These are phyloP conservation scores for Furnarius figulus DNA, from an alignment of 2,113 vertebrate genomes.

Conservation along the genomic window DNA sequence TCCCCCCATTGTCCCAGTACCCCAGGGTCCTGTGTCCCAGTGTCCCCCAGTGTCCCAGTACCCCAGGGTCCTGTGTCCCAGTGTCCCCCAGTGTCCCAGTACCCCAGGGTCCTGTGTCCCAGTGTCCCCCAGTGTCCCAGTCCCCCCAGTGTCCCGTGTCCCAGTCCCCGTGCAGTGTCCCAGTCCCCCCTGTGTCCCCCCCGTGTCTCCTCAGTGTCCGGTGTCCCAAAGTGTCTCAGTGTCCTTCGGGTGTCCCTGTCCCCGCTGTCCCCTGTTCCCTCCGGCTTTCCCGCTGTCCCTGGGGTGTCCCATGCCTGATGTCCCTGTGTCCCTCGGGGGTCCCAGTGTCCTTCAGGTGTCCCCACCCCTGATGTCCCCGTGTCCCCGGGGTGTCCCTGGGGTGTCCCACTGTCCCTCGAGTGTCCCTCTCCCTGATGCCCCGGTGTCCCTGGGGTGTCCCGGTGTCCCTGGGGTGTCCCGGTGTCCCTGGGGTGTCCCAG, in stretches of 20 bases:
- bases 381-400: neutral
- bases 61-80: too few species aligned
- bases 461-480: too few species aligned
- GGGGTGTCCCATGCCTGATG: neutral
- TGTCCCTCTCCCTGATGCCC: neutral
- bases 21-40: too few species aligned
- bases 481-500: neutral
- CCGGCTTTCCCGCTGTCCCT: neutral
- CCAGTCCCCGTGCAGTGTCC: neutral
- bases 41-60: too few species aligned
- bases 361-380: neutral
- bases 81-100: too few species aligned
- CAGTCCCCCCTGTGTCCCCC: neutral
- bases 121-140: neutral
- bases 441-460: neutral
- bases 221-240: neutral
- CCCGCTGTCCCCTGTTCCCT: neutral
- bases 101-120: too few species aligned
- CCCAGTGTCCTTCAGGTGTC: neutral
- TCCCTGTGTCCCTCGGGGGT: neutral
- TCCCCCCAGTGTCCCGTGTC: too few species aligned
- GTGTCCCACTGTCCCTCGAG: neutral
- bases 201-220: neutral
- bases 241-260: neutral
- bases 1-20: too few species aligned